Conservation (phyloP, 2,113 vertebrate genomes). For the Ctenodactylus gundi region DNA sequence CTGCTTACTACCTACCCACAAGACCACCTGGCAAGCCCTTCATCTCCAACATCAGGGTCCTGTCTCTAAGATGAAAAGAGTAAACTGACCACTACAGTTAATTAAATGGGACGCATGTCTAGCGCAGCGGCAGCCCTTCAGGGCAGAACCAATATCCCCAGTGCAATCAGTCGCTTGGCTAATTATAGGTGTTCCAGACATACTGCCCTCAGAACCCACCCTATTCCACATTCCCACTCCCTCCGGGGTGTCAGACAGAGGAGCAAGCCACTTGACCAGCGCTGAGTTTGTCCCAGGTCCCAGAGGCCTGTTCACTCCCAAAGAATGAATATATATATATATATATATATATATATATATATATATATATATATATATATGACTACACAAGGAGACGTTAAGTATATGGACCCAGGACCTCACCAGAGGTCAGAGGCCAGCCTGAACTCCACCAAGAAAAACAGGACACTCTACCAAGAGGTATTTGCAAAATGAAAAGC, state of each 20-base stretch:
- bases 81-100: not conserved
- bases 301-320: rapidly evolving
- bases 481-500: conserved; percentile 35
- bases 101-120: not conserved
- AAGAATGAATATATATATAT: not conserved
- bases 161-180: not conserved
- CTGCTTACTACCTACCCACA: not conserved
- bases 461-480: not conserved
- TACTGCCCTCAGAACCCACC: no score
- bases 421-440: not conserved
- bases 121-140: not conserved
- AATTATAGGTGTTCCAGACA: not conserved
- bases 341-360: no score
- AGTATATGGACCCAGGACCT: not conserved
- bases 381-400: no score
- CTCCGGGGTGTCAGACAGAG: not conserved
- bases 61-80: not conserved
- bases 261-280: not conserved
- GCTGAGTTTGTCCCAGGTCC: not conserved
- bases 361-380: no score
- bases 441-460: not conserved
- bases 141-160: not conserved
- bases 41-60: not conserved
- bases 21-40: not conserved
- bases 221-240: not conserved